Percentiles rank a stretch among this genome's conserved stretches.
Conservation (phyloP, 1,140 invertebrate genomes). For the Pachyrhynchus sulphureomaculatus region DNA sequence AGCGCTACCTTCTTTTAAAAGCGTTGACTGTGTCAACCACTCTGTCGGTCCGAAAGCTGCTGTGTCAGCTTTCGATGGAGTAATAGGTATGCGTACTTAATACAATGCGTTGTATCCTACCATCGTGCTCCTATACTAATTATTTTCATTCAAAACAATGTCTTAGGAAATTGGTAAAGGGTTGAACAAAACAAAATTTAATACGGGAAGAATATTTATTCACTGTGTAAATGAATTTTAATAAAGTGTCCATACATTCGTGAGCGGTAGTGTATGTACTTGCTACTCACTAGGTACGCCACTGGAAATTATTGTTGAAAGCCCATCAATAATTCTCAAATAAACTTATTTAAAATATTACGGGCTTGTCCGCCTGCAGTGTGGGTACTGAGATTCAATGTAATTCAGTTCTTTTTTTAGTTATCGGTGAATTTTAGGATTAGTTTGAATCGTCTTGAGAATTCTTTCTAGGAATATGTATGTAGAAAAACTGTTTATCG, state of each 20-base stretch:
- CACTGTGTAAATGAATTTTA: too few relatives aligned
- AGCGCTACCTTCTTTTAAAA: too few relatives aligned
- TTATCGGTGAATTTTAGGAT: slow-evolving; percentile 6
- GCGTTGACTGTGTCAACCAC: too few relatives aligned
- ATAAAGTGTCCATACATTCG: too few relatives aligned
- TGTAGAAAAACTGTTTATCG: slow-evolving; percentile 16
- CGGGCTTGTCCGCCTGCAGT: slow-evolving; percentile 18
- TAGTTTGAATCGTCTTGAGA: not conserved
- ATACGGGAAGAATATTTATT: too few relatives aligned
- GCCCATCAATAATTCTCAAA: not conserved
- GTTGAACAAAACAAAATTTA: not conserved
- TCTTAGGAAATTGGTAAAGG: not conserved
- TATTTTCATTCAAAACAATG: not conserved
- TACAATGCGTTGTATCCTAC: too few relatives aligned
- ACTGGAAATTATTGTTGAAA: slow-evolving; percentile 2
- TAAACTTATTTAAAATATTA: slow-evolving; percentile 22
- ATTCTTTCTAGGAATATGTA: not conserved
- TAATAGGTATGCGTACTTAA: too few relatives aligned
- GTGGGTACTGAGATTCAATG: slow-evolving; percentile 7
- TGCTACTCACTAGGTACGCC: not conserved
- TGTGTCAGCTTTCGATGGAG: too few relatives aligned
- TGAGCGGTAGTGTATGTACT: too few relatives aligned
- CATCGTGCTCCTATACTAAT: too few relatives aligned
- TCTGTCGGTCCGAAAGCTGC: too few relatives aligned
- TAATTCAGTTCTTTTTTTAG: slow-evolving; percentile 4